These are phyloP conservation scores for Danaus chrysippus DNA, from an alignment of 2,888 invertebrate species.

Conservation along the genomic window DNA sequence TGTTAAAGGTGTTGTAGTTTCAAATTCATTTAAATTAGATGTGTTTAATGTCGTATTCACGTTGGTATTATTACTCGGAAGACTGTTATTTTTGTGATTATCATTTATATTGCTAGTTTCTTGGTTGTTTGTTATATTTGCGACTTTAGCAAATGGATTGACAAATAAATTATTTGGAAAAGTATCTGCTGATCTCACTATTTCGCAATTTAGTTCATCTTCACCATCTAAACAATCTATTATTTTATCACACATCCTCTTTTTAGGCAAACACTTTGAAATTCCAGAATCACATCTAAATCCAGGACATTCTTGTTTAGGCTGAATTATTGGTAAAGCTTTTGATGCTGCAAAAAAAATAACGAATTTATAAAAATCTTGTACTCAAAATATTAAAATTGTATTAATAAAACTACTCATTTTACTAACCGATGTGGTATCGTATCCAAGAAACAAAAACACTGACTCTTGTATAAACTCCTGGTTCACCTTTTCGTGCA, in stretches of 20 bases:
- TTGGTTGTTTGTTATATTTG: conserved; percentile 17
- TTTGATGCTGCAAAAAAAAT: conserved; percentile 60
- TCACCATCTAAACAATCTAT: conserved; percentile 89
- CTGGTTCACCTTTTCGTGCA: conserved; percentile 87
- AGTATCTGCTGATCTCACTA: conserved; percentile 33
- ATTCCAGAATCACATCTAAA: conserved; percentile 83
- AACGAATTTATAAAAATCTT: conserved; percentile 3
- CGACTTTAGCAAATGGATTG: conserved; percentile 26
- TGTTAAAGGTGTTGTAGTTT: background rate
- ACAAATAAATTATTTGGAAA: conserved; percentile 12
- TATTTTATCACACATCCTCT: conserved; percentile 83
- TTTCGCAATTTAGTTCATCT: conserved; percentile 86
- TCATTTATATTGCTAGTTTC: conserved; percentile 11
- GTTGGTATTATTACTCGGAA: background rate
- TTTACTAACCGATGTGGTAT: conserved; percentile 77
- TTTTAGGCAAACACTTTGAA: conserved; percentile 82
- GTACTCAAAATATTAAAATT: background rate
- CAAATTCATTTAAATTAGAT: background rate
- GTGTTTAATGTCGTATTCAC: background rate
- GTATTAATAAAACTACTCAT: background rate
- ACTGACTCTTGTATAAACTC: conserved; percentile 89
- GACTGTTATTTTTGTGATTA: background rate
- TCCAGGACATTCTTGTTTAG: conserved; percentile 84
- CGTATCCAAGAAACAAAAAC: conserved; percentile 87
- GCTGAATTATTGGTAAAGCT: conserved; percentile 67